Base-by-base conservation (phyloP, 2,113 vertebrate genomes). In the Coryphaenoides rupestris region DNA sequence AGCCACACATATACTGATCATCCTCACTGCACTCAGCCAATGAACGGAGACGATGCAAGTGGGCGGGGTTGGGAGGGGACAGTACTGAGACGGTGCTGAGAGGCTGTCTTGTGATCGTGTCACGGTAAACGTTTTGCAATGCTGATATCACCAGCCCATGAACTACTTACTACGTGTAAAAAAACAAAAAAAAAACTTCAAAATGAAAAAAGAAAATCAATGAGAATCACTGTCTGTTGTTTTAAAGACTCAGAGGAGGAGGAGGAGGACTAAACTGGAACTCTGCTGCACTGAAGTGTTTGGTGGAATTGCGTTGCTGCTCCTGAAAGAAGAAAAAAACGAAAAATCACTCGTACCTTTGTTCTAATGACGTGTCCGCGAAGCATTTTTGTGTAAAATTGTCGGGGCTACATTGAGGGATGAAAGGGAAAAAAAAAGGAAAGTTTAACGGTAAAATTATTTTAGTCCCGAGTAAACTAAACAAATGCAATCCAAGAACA, bases 81-180 rank as follows among this genome's bases (percentile, higher is more conserved):
- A n/a, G n/a, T n/a, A n/a, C n/a, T n/a, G n/a, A n/a, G n/a, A n/a
- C 46, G 63, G 68, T 68, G 75, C 73, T 79, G 72, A 73, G 71
- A 50, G 16, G 79, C 76, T 82, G 77, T 64, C 75, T 72, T 73
- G 76, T 74, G 73, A 78, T 68, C 58, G 65, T 67, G 74, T n/a
- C n/a, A 80, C 69, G 40, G 46, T 23, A 58, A 69, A 69, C 33
- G 33, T 73, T 66, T 53, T 63, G 59, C 73, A 16, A 62, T 63
- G 22, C 63, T 81, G 63, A 87, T 73, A 82, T 88, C 87, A 86
- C 84, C 86, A 89, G 87, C 82, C 76, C 77, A 78, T 53, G 74
- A 70, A 74, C 70, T 67, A 60, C 47, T 74, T 73, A n/a, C n/a
- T n/a, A n/a, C n/a, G n/a, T n/a, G n/a, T n/a, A n/a, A n/a, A n/a